These are phyloP conservation scores for Lasioglossum zephyrum DNA, from an alignment of 2,888 invertebrate genomes.

Conservation along the genomic window DNA sequence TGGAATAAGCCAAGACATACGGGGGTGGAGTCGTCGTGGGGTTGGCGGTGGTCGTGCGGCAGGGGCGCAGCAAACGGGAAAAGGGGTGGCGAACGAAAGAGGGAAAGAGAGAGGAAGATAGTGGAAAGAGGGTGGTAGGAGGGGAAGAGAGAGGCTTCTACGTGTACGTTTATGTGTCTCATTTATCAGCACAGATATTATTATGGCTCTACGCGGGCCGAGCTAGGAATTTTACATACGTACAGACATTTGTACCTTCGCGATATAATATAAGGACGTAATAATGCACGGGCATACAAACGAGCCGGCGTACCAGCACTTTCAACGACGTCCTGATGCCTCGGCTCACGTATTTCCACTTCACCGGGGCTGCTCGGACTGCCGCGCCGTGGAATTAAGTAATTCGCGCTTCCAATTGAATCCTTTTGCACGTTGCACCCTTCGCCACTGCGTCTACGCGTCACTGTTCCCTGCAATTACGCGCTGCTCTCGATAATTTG, in stretches of 20 bases:
- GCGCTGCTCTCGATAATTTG: background rate
- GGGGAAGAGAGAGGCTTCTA: constrained; percentile 56
- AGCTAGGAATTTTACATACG: constrained; percentile 82
- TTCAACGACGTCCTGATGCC: constrained; percentile 54
- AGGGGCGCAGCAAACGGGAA: constrained; percentile 51
- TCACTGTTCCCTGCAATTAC: constrained; percentile 3
- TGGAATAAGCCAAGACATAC: constrained; percentile 82
- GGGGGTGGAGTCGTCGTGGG: constrained; percentile 58
- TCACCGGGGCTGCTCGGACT: constrained; percentile 44
- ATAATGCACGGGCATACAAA: constrained; percentile 79
- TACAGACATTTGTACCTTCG: constrained; percentile 82
- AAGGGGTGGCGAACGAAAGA: constrained; percentile 61
- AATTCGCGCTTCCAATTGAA: constrained; percentile 37
- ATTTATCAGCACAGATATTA: constrained; percentile 84
- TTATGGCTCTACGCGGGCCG: constrained; percentile 80
- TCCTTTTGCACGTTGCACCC: constrained; percentile 8
- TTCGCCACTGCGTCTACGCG: background rate
- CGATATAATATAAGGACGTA: constrained; percentile 83
- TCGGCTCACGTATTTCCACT: constrained; percentile 41
- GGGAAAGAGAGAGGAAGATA: constrained; percentile 7
- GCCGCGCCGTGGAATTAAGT: constrained; percentile 32
- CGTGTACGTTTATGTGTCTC: constrained; percentile 84
- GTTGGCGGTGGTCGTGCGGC: constrained; percentile 48
- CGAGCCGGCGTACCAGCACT: constrained; percentile 60
- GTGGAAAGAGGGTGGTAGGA: background rate